Evolutionary conservation across 2,797 vertebrate species (phyloP), one percentile per base, ranked within the genome.

Genomic region (Valencia hispanica): DNA sequence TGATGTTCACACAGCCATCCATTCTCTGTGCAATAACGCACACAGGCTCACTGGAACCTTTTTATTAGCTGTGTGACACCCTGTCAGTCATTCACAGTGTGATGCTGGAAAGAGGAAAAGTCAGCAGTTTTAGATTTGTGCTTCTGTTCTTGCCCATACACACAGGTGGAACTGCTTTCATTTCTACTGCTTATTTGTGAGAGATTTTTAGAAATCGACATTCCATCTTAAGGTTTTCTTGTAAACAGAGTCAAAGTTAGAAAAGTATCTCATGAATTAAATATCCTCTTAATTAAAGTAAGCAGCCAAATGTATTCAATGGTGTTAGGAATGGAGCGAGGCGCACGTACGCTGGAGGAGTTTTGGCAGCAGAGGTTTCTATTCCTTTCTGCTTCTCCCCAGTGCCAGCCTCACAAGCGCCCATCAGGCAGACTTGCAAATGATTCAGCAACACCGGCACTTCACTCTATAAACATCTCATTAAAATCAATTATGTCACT

Each of bases 401-500:
- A 4, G 85, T 78, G 87, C 47, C 18, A 86, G 68, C 70, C 84
- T 90, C 87, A 86, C 79, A 87, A 86, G 91, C 87, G 86, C 90
- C 91, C 91, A 72, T 89, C 89, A 92, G 91, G 88, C 91, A 90
- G 82, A 85, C 89, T 88, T 48, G 82, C 91, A 89, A 93, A 93
- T 92, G 93, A 94, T 93, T 95, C 91, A 93, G 92, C 93, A 94
- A 92, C 91, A 91, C 90, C 75, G 78, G 85, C 91, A 92, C 93
- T 94, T 89, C 88, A 93, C 93, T 91, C 90, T 90, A 91, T 94
- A 95, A 94, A 91, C 87, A 95, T 94, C 96, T 94, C 93, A 94
- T 92, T 93, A 94, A 94, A 94, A 93, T 92, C 92, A 96, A 96
- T 97, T 97, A 97, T 94, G 95, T 84, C 87, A 95, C 88, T 93